Evolutionary conservation across 2,113 vertebrate species (phyloP).

Genomic region (Aspiorhynchus laticeps): DNA sequence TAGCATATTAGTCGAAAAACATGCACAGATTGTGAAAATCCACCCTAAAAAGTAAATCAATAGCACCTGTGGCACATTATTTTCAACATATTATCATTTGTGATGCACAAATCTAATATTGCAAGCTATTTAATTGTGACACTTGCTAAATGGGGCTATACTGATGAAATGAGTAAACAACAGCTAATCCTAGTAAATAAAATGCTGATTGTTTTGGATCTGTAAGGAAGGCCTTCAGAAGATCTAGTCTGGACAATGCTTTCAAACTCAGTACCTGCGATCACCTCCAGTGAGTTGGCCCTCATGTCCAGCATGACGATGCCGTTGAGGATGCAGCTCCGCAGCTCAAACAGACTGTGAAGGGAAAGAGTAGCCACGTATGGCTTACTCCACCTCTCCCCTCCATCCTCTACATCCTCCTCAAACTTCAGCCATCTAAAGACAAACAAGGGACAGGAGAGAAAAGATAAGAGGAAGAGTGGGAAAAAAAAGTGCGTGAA

Average conservation of each 20-base stretch:
- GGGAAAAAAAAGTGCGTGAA: not conserved
- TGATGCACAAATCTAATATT: not conserved
- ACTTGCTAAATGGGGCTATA: not conserved
- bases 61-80: not conserved
- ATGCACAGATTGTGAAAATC: not conserved
- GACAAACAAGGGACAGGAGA: not conserved
- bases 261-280: slow-evolving; percentile 80
- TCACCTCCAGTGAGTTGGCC: slow-evolving; percentile 95
- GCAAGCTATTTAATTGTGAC: not conserved
- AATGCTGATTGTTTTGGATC: not conserved
- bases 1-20: not conserved
- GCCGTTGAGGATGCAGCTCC: slow-evolving; percentile 97
- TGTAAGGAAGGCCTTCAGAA: not conserved
- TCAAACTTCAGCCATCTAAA: slow-evolving; percentile 97
- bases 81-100: not conserved
- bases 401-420: slow-evolving; percentile 98
- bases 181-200: not conserved
- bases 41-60: not conserved
- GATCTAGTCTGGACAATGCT: not conserved
- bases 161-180: not conserved
- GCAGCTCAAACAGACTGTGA: slow-evolving; percentile 95
- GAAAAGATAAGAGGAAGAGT: not conserved
- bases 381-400: slow-evolving; percentile 97
- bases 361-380: slow-evolving; percentile 96
- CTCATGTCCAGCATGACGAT: slow-evolving; percentile 98